Conservation (phyloP, 2,888 invertebrate genomes). For the Myathropa florea region DNA sequence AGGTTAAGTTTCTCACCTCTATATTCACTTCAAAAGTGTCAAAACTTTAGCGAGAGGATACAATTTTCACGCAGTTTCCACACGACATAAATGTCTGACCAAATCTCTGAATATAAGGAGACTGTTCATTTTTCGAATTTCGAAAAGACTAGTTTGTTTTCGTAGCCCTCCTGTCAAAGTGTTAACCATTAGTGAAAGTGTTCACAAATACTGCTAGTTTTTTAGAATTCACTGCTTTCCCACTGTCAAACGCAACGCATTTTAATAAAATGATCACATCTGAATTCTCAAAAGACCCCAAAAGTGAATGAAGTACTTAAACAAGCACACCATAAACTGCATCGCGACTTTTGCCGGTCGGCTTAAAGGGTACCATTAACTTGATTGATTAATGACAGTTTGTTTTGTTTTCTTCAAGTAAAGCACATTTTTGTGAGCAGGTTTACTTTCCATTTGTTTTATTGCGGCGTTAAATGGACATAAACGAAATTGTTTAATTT, state of each 20-base stretch:
- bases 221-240: not conserved
- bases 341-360: not conserved
- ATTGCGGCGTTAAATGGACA: not conserved
- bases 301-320: not conserved
- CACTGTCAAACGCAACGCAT: not conserved
- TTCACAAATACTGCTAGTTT: no score
- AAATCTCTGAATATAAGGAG: no score
- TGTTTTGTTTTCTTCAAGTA: no score
- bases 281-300: not conserved
- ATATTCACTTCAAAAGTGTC: no score
- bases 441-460: not conserved
- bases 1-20: no score
- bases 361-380: not conserved
- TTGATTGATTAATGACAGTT: not conserved
- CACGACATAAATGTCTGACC: no score
- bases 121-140: no score
- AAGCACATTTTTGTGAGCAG: not conserved
- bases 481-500: not conserved
- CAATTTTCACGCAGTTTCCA: no score
- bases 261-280: not conserved
- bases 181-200: not conserved
- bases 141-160: no score
- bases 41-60: no score
- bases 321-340: not conserved
- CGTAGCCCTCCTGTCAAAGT: no score